These are phyloP conservation scores for Ormia ochracea DNA, from an alignment of 2,888 invertebrate species.

Conservation along the genomic window DNA sequence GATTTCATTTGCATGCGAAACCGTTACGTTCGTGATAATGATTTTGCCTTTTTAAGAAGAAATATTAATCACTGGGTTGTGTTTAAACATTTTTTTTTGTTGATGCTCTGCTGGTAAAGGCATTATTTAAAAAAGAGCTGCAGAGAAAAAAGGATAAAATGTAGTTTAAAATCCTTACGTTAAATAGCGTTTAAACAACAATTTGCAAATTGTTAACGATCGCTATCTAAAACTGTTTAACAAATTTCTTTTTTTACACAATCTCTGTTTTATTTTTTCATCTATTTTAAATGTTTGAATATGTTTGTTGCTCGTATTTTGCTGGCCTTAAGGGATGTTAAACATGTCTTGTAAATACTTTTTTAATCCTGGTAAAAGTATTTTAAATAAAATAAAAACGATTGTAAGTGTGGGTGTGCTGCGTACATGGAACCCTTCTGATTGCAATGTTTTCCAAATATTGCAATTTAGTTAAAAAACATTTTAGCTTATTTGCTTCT, in stretches of 20 bases:
- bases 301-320: constrained; percentile 29
- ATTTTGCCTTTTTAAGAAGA: not conserved
- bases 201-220: constrained; percentile 75
- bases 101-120: not conserved
- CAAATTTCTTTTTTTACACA: constrained; percentile 45
- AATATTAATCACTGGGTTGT: constrained; percentile 30
- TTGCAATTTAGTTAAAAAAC: not conserved
- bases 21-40: no score
- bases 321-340: constrained; percentile 47
- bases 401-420: not conserved
- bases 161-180: constrained; percentile 64
- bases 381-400: not conserved
- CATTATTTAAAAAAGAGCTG: constrained; percentile 5
- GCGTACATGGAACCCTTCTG: not conserved
- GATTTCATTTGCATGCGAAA: no score
- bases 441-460: not conserved
- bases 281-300: constrained; percentile 42
- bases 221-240: constrained; percentile 71
- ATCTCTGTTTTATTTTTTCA: constrained; percentile 4
- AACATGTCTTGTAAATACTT: constrained; percentile 40
- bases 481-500: constrained; percentile 13
- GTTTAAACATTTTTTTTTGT: not conserved
- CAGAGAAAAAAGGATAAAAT: not conserved
- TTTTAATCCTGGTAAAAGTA: constrained; percentile 22
- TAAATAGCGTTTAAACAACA: constrained; percentile 73